phyloP scores from a whole-genome alignment of 2,797 vertebrate genomes.

The Acomys russatus region DNA sequence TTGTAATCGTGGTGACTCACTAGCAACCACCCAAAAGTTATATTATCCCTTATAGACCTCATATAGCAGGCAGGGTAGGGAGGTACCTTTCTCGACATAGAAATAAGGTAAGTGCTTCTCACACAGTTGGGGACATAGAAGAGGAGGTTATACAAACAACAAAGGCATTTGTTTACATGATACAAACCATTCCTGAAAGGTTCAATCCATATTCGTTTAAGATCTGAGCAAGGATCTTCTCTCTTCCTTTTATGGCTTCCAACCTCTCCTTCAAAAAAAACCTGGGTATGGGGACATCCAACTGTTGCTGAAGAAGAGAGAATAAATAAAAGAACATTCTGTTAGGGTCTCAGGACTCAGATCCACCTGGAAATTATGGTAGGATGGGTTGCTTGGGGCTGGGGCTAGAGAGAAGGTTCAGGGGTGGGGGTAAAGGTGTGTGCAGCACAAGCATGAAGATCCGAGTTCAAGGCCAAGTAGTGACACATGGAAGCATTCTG shows the following conservation, averaged over 20 bases:
- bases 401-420: neutral
- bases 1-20: neutral
- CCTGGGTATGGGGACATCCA: conserved; percentile 93
- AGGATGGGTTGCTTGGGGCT: neutral
- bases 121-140: neutral
- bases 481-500: neutral
- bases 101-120: neutral
- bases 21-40: neutral
- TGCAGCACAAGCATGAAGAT: neutral
- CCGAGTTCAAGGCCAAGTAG: neutral
- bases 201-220: conserved; percentile 84
- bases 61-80: accelerated
- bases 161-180: accelerated
- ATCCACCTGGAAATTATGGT: accelerated
- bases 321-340: neutral
- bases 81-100: accelerated
- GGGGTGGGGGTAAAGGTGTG: no score
- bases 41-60: accelerated
- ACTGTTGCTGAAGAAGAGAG: conserved; percentile 88
- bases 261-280: conserved; percentile 93
- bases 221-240: conserved; percentile 90
- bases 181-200: conserved; percentile 83
- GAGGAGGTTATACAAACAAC: accelerated
- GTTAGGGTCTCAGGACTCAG: neutral
- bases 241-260: conserved; percentile 89